These are phyloP conservation scores for Xanthorhoe spadicearia DNA, from an alignment of 2,888 invertebrate species.

Conservation along the genomic window DNA sequence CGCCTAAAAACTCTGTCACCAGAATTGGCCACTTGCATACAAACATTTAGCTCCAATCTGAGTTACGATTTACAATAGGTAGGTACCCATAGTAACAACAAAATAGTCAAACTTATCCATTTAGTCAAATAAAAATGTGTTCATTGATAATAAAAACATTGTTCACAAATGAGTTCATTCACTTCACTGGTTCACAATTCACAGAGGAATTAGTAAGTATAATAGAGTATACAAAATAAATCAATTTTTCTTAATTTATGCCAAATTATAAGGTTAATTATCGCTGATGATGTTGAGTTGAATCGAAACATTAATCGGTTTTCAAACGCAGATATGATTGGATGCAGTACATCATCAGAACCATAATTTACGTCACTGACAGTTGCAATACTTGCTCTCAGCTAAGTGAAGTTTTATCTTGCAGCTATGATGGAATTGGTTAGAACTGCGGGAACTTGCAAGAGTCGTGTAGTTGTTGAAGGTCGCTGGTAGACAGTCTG, in stretches of 20 bases:
- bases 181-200: not conserved
- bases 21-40: too few species aligned
- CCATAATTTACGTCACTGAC: not conserved
- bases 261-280: too few species aligned
- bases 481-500: slow-evolving; percentile 61
- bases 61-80: not conserved
- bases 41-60: not conserved
- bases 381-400: too few species aligned
- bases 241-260: too few species aligned
- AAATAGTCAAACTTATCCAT: not conserved
- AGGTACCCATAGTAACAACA: not conserved
- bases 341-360: not conserved
- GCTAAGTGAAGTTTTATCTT: too few species aligned
- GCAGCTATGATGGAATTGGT: too few species aligned
- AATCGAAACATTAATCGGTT: too few species aligned
- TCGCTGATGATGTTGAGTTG: too few species aligned
- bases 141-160: not conserved
- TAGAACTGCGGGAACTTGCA: slow-evolving; percentile 4
- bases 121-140: not conserved
- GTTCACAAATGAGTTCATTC: not conserved
- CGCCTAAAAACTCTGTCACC: too few species aligned
- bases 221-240: too few species aligned
- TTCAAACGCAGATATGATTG: too few species aligned
- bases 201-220: too few species aligned
- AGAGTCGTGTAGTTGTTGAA: slow-evolving; percentile 30